Evolutionary conservation across 2,888 invertebrate genomes (phyloP), one percentile per base, ranked within the genome.

Genomic region (Rhabditophanes sp.): DNA sequence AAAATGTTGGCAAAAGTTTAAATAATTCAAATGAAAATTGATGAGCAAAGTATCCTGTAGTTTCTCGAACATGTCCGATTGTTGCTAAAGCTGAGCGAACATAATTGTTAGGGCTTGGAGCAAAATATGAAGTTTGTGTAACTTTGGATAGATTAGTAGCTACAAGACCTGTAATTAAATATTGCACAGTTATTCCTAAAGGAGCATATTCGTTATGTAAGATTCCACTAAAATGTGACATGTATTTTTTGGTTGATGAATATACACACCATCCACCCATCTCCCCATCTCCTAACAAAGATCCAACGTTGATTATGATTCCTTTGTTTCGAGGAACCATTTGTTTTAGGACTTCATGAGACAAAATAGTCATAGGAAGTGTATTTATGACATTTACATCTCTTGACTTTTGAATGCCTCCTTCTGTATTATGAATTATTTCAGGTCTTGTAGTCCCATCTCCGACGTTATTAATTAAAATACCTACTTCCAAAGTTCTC

Each of bases 401-500:
- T 16, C 51, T 44, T 16, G 59, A 36, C 18, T 48, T 35, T 30
- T 51, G 35, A 12, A 54, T 36, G 19, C 56, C 60, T 22, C 57
- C 60, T 9, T 51, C 52, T 24, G 53, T 41, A 19, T 47, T 44
- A 31, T 60, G 55, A 22, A 60, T 38, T 8, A 53, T 70, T 39
- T 83, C 81, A 0, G 87, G 87, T 66, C 80, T 75, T 0, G 75
- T 71, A 65, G 84, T 82, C 21, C 80, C 79, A 54, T 82, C 75
- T 14, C 87, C 87, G 1, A 88, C 83, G 69, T 88, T 88, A 69
- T 90, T 90, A 22, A 90, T n/a, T n/a, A n/a, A n/a, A n/a, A 53
- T 36, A n/a, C 53, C 53, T 22, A 64, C 44, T 15, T 64, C 53
- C 17, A 54, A 30, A 29, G 51, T 35, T 23, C 51, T 39, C 28